Evolutionary conservation across 2,888 invertebrate genomes (phyloP).

Genomic region (Agrotis puta): DNA sequence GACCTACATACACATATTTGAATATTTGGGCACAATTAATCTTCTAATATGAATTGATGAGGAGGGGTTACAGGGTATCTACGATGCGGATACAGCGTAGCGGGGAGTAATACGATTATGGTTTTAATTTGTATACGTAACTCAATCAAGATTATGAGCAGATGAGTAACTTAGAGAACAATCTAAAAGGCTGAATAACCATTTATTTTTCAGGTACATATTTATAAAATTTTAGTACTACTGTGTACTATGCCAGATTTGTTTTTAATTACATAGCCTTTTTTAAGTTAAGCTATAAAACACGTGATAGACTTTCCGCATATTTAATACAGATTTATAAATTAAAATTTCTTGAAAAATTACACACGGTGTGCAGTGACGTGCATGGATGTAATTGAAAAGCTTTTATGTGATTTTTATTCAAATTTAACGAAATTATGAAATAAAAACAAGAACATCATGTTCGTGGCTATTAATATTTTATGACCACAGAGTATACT

Average conservation of each 20-base stretch:
- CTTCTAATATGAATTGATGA: slow-evolving; percentile 62
- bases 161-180: slow-evolving; percentile 11
- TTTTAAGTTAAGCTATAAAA: neutral
- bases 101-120: slow-evolving; percentile 39
- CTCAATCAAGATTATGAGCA: slow-evolving; percentile 41
- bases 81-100: slow-evolving; percentile 26
- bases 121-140: slow-evolving; percentile 39
- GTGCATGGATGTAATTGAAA: slow-evolving; percentile 68
- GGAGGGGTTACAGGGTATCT: slow-evolving; percentile 44
- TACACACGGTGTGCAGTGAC: slow-evolving; percentile 47
- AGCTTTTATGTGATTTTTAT: slow-evolving; percentile 67
- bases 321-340: slow-evolving; percentile 30
- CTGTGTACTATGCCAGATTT: neutral
- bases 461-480: slow-evolving; percentile 75
- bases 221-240: neutral
- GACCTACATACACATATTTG: slow-evolving; percentile 62
- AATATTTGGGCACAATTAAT: slow-evolving; percentile 59
- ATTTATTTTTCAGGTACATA: neutral
- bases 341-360: slow-evolving; percentile 35
- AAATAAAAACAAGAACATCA: slow-evolving; percentile 70
- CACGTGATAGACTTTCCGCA: neutral
- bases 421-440: slow-evolving; percentile 69
- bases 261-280: too few species aligned
- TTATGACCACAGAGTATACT: slow-evolving; percentile 70
- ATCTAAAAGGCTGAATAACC: neutral